phyloP scores from a whole-genome alignment of 2,888 invertebrate genomes.

The Lasioglossum oenotherae region DNA sequence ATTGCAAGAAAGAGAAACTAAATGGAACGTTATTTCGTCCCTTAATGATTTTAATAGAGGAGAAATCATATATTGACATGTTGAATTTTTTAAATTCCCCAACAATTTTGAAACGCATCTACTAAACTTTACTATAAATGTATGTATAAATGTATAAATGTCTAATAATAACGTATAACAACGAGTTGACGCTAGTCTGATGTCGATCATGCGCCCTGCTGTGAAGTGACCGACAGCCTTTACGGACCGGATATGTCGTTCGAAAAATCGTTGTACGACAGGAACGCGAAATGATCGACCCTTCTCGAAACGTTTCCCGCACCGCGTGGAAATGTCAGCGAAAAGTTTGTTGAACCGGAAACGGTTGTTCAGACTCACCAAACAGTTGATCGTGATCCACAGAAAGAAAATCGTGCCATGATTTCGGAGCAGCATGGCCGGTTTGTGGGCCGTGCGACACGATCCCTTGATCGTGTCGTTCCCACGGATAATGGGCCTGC shows the following conservation, averaged over 20 bases:
- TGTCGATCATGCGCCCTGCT: background rate
- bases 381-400: slow-evolving; percentile 42
- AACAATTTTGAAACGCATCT: no score
- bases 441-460: slow-evolving; percentile 11
- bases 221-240: background rate
- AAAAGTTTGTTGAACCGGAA: background rate
- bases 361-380: slow-evolving; percentile 64
- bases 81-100: no score
- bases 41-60: no score
- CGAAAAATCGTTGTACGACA: background rate
- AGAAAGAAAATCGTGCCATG: slow-evolving; percentile 49
- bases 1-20: no score
- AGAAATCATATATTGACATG: no score
- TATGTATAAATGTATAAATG: no score
- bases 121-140: no score
- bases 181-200: background rate
- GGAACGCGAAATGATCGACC: background rate
- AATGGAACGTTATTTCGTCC: no score
- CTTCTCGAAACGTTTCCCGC: background rate
- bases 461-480: background rate
- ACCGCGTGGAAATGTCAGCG: background rate
- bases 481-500: background rate
- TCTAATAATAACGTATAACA: background rate
- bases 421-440: slow-evolving; percentile 56
- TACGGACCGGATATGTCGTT: background rate